phyloP scores from a whole-genome alignment of 2,888 invertebrate species.

The Acrobasis consociella region DNA sequence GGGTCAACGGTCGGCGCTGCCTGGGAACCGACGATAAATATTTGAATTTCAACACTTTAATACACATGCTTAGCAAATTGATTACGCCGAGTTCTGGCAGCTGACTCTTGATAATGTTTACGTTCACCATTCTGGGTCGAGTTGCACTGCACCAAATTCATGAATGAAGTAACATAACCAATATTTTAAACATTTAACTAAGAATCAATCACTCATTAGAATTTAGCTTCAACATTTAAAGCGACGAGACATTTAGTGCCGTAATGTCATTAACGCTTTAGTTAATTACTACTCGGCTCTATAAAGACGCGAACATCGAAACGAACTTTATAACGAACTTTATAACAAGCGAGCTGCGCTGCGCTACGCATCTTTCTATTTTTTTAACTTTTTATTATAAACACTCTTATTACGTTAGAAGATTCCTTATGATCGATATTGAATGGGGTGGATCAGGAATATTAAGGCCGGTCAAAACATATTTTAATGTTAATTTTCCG shows the following conservation, averaged over 20 bases:
- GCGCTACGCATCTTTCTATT: not conserved
- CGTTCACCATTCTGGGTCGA: slow-evolving; percentile 46
- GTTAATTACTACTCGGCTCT: slow-evolving; percentile 16
- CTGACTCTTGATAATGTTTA: slow-evolving; percentile 54
- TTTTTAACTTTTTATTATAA: slow-evolving; percentile 16
- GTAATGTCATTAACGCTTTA: slow-evolving; percentile 16
- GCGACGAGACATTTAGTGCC: slow-evolving; percentile 2
- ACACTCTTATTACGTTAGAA: slow-evolving; percentile 39
- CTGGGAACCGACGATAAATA: slow-evolving; percentile 80
- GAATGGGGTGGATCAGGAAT: slow-evolving; percentile 61
- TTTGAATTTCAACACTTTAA: slow-evolving; percentile 80
- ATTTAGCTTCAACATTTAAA: slow-evolving; percentile 1
- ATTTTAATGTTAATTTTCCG: slow-evolving; percentile 76
- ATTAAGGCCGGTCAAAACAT: slow-evolving; percentile 62
- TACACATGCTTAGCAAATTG: slow-evolving; percentile 80
- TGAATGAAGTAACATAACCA: slow-evolving; percentile 15
- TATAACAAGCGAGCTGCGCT: not conserved
- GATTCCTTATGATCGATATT: slow-evolving; percentile 44
- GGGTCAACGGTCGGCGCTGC: slow-evolving; percentile 79
- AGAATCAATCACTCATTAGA: slow-evolving; percentile 6
- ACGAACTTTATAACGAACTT: not conserved
- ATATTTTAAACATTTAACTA: slow-evolving; percentile 3
- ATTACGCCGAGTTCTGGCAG: slow-evolving; percentile 64
- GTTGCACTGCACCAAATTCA: slow-evolving; percentile 23
- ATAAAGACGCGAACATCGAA: slow-evolving; percentile 9